A percentile compares a stretch with the other conserved stretches of the same genome.
These are phyloP conservation scores for Diaphora mendica DNA, from an alignment of 2,888 invertebrate species.

Conservation along the genomic window DNA sequence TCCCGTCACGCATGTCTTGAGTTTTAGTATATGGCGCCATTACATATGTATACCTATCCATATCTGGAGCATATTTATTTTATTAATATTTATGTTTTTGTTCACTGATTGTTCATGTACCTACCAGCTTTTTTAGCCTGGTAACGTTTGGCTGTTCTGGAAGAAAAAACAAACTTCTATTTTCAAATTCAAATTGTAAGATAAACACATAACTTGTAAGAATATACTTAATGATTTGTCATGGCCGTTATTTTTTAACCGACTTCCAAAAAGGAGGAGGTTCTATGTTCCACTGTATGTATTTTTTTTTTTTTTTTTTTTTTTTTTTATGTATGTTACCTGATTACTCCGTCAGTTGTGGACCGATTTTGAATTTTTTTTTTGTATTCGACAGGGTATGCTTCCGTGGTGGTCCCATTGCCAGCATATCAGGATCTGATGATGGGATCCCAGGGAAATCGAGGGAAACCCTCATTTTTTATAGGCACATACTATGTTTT, in stretches of 20 bases:
- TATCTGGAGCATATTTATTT: background rate
- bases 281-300: too few relatives aligned
- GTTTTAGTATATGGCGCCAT: conserved; percentile 41
- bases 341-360: too few relatives aligned
- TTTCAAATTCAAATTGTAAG: background rate
- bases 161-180: background rate
- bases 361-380: too few relatives aligned
- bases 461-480: too few relatives aligned
- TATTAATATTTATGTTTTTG: background rate
- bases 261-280: too few relatives aligned
- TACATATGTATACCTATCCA: conserved; percentile 35
- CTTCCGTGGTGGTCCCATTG: too few relatives aligned
- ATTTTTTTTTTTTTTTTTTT: too few relatives aligned
- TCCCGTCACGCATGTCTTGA: conserved; percentile 32
- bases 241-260: background rate
- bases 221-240: background rate
- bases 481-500: too few relatives aligned
- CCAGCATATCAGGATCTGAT: too few relatives aligned
- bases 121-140: background rate
- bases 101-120: background rate
- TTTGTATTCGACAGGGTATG: too few relatives aligned
- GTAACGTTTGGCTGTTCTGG: background rate
- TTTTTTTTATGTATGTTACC: too few relatives aligned
- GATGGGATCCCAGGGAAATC: too few relatives aligned
- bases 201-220: background rate